These are phyloP conservation scores for Anas georgica DNA, from an alignment of 2,797 vertebrate species.

Conservation along the genomic window DNA sequence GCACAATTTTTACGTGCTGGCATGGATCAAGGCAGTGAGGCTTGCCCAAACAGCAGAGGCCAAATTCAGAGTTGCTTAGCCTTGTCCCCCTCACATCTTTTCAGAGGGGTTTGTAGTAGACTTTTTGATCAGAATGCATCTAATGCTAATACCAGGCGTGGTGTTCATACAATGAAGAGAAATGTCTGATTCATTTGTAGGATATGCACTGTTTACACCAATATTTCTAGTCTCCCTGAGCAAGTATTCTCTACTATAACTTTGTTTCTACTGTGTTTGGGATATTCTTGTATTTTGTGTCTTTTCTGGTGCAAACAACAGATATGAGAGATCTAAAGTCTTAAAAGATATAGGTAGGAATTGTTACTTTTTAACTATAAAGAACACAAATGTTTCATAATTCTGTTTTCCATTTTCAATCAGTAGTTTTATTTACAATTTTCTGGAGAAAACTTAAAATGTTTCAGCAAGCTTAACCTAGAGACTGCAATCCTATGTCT, in stretches of 20 bases:
- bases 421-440: neutral
- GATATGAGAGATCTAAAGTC: neutral
- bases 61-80: neutral
- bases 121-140: neutral
- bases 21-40: neutral
- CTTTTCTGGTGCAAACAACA: neutral
- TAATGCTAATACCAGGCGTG: neutral
- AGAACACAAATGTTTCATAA: neutral
- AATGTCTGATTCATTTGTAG: neutral
- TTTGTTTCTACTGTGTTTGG: neutral
- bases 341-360: neutral
- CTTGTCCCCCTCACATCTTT: neutral
- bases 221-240: neutral
- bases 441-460: neutral
- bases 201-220: neutral
- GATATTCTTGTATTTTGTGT: neutral
- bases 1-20: rapidly evolving
- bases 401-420: neutral
- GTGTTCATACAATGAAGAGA: neutral
- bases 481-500: neutral
- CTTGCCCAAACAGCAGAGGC: neutral
- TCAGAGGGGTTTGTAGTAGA: neutral
- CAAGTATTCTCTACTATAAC: neutral
- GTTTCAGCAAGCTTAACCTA: neutral
- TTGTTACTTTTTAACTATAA: neutral